Conservation (phyloP, 1,140 invertebrate species). For the Drosophila lacertosa region DNA sequence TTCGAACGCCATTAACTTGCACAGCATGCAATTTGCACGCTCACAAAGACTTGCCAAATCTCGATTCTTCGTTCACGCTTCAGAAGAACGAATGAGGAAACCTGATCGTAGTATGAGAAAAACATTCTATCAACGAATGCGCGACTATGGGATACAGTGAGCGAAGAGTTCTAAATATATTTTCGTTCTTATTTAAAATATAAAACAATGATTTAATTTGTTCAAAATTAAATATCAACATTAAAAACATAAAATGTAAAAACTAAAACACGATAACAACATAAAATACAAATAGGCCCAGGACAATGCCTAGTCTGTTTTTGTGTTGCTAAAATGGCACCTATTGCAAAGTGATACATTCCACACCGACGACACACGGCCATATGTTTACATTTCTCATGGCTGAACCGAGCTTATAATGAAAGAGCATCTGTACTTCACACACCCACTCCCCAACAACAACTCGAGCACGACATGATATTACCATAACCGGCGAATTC, state of each 20-base stretch:
- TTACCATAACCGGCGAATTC: slow-evolving; percentile 16
- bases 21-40: slow-evolving; percentile 80
- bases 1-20: slow-evolving; percentile 72
- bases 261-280: too few species aligned
- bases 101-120: neutral
- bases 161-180: neutral
- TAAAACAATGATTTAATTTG: neutral
- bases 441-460: slow-evolving; percentile 24
- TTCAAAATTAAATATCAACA: too few species aligned
- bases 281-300: neutral
- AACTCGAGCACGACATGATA: slow-evolving; percentile 52
- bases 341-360: neutral
- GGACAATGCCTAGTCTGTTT: neutral
- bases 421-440: slow-evolving; percentile 7
- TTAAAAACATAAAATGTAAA: too few species aligned
- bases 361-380: slow-evolving; percentile 43
- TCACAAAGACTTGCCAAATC: slow-evolving; percentile 78
- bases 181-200: neutral
- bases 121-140: neutral
- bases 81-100: slow-evolving; percentile 39
- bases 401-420: slow-evolving; percentile 3
- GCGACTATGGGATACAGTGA: slow-evolving; percentile 15
- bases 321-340: neutral
- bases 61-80: slow-evolving; percentile 68
- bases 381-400: slow-evolving; percentile 62